Evolutionary conservation across 2,888 invertebrate species (phyloP), one percentile per base, ranked within the genome.

Genomic region (Acleris literana): DNA sequence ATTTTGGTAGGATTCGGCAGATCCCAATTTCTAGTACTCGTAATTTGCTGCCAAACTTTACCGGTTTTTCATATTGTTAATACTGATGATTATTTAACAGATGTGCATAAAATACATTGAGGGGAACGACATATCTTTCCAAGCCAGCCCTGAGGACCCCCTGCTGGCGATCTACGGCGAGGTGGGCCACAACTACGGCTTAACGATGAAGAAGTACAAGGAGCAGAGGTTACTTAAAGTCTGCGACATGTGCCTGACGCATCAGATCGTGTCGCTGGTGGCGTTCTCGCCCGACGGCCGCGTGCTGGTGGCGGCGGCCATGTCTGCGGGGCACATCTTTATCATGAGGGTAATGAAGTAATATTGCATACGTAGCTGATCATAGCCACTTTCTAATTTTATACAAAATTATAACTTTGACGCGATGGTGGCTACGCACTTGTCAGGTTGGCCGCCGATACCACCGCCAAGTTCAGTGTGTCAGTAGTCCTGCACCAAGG

Each of bases 281-380:
- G 77, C 74, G 5, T 92, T 92, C 75, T 85, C 91, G 0, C 77
- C 83, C 1, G 78, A 79, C 0, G 93, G 93, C 1, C 74, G 84
- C 13, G 81, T 84, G 20, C 18, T 93, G 46, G 78, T 87, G 1
- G 86, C 86, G 1, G 88, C 87, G 0, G 90, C 92, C 5, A 88
- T 88, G 86, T 80, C 87, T 0, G 91, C 90, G 3, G 93, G 93
- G 20, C 92, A 92, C 71, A 77, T 93, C 1, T 92, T 93, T 69
- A 80, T 93, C 48, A 76, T 85, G 52, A 77, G 85, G 78, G 93
- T 91, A 66, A n/a, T n/a, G 90, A 66, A 44, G n/a, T n/a, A n/a
- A 44, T 13, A 6, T 20, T 20, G 44, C 6, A 11, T 13, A 11
- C 7, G 0, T 13, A 3, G 39, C 39, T 39, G 3, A 39, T 39